Evolutionary conservation across 2,888 invertebrate genomes (phyloP).

Genomic region (Chaetoderma sp.): DNA sequence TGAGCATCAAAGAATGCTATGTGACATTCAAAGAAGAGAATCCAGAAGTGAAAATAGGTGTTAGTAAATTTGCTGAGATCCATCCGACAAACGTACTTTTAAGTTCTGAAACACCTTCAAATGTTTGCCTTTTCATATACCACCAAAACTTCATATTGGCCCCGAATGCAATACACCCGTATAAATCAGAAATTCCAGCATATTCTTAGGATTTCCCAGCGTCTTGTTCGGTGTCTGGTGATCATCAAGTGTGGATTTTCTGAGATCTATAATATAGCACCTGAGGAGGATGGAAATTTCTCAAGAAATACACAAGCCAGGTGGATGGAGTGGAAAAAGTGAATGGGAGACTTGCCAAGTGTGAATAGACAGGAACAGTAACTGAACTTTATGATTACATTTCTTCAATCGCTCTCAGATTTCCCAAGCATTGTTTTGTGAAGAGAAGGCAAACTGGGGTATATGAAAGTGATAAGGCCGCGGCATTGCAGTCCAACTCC

Average conservation of each 20-base stretch:
- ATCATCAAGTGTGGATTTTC: too few species aligned
- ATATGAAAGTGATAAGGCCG: not conserved
- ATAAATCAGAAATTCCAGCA: not conserved
- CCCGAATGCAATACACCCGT: not conserved
- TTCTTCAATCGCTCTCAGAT: not conserved
- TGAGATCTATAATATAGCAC: too few species aligned
- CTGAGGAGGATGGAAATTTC: too few species aligned
- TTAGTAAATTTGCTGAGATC: slow-evolving; percentile 6
- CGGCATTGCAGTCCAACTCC: not conserved
- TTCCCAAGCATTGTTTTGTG: not conserved
- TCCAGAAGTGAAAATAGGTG: slow-evolving; percentile 17
- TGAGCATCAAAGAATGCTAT: slow-evolving; percentile 3
- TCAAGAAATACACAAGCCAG: not conserved
- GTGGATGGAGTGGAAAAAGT: not conserved
- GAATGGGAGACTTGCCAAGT: not conserved
- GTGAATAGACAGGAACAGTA: not conserved
- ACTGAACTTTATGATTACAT: slow-evolving; percentile 1
- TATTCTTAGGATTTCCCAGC: not conserved
- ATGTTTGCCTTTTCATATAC: slow-evolving; percentile 1
- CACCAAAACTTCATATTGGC: slow-evolving; percentile 5
- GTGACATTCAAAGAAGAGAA: slow-evolving; percentile 19
- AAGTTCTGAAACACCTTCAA: not conserved
- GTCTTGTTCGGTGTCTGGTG: not conserved
- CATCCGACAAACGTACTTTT: slow-evolving; percentile 1
- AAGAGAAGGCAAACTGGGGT: not conserved